phyloP scores from a whole-genome alignment of 2,797 vertebrate species.

The Phalloptychus januarius region DNA sequence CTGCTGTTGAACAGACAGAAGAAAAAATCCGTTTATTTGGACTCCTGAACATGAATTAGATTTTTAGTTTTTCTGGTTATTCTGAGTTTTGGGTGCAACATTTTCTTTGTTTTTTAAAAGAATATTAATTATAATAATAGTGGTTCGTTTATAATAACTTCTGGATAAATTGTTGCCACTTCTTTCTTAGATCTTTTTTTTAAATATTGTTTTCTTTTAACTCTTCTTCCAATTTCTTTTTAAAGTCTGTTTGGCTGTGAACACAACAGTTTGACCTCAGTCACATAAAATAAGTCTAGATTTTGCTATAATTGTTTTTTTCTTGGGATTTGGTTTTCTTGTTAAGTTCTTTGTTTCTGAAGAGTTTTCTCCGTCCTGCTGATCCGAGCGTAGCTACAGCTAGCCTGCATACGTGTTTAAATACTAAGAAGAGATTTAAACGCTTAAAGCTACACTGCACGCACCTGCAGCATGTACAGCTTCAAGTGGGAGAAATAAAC shows the following conservation, averaged over 20 bases:
- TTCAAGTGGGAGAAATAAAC: slow-evolving; percentile 50
- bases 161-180: slow-evolving; percentile 22
- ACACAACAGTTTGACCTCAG: slow-evolving; percentile 1
- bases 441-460: slow-evolving; percentile 6
- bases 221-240: slow-evolving; percentile 39
- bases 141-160: slow-evolving; percentile 13
- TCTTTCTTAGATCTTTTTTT: slow-evolving; percentile 27
- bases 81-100: slow-evolving; percentile 10
- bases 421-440: slow-evolving; percentile 13
- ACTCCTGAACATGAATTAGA: not conserved
- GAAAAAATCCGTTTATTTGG: not conserved
- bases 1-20: not conserved
- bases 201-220: slow-evolving; percentile 51
- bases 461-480: slow-evolving; percentile 37
- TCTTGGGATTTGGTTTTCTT: not conserved
- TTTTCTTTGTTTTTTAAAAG: slow-evolving; percentile 11
- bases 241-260: slow-evolving; percentile 8
- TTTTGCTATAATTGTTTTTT: not conserved
- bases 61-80: slow-evolving; percentile 3
- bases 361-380: slow-evolving; percentile 31
- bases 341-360: slow-evolving; percentile 29
- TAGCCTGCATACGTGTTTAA: slow-evolving; percentile 18
- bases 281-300: not conserved
- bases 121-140: slow-evolving; percentile 14
- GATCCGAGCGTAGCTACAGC: slow-evolving; percentile 18